Evolutionary conservation across 2,888 invertebrate genomes (phyloP), one percentile per base, ranked within the genome.

Genomic region (Drosophila quinaria): DNA sequence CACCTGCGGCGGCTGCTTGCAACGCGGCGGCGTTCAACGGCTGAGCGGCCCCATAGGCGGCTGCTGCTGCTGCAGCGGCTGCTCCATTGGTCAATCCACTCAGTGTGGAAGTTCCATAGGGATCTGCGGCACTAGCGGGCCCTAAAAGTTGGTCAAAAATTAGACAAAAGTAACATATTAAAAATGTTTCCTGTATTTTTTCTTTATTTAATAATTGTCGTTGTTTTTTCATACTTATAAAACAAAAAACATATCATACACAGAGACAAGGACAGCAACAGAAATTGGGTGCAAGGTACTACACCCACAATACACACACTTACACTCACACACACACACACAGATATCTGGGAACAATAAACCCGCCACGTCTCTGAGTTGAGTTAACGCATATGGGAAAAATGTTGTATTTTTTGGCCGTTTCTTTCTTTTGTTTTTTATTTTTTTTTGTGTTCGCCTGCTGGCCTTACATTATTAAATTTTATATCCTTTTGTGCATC

Each of bases 1-100:
- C 96, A 6, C 96, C 96, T 25, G 96, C 96, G 31, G 96, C 96
- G 41, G 96, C 95, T 44, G 96, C 95, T 49, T 96, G 95, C 72
- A 95, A 94, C 78, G 96, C 95, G 65, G 94, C 94, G 74, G 92
- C 94, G 78, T 94, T 93, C 62, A 95, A 94, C 65, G 95, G 94
- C 70, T 95, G 94, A 4, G 90, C 87, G 56, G 93, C 91, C 50
- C 83, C 83, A 60, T 67, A 84, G 8, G 89, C 79, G 29, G 62
- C 73, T 6, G 83, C 69, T 41, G 91, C 82, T 62, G 91, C 91
- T 42, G 82, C 66, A 49, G 91, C 91, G 49, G 82, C 66, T 51
- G 92, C 80, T 56, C 92, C 92, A 78, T 91, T 92, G 63, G 91
- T 77, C 68, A 93, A 65, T 60, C 94, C 94, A 71, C 94, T 94